Conservation (phyloP, 2,113 vertebrate genomes). For the Phaethon lepturus region DNA sequence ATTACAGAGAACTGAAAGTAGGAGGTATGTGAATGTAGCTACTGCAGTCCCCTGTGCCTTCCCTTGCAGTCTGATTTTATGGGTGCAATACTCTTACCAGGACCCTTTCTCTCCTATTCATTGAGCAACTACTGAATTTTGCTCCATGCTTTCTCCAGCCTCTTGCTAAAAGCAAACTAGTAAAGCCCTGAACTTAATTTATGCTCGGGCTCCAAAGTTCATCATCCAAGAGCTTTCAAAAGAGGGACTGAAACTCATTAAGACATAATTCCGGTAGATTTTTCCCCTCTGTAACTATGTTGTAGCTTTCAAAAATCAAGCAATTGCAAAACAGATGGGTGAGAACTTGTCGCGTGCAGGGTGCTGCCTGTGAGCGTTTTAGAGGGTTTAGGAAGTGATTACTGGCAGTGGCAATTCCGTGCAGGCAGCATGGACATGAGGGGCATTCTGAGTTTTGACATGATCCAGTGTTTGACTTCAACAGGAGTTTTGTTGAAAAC, state of each 20-base stretch:
- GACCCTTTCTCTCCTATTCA: not conserved
- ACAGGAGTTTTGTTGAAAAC: not conserved
- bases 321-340: not conserved
- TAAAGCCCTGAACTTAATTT: not conserved
- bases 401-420: rapidly evolving
- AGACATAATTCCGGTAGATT: not conserved
- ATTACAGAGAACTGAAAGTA: not conserved
- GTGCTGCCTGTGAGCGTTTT: not conserved
- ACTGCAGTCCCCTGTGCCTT: not conserved
- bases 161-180: not conserved
- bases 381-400: not conserved
- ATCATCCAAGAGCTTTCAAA: not conserved
- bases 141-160: not conserved
- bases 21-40: not conserved
- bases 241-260: not conserved
- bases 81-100: not conserved
- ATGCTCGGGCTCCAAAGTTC: not conserved
- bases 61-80: not conserved
- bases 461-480: not conserved
- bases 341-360: not conserved
- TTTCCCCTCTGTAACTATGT: not conserved
- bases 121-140: not conserved
- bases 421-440: not conserved
- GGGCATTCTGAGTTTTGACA: not conserved
- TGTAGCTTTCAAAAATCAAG: not conserved